Conservation (phyloP, 2,113 vertebrate genomes). For the Etheostoma spectabile region DNA sequence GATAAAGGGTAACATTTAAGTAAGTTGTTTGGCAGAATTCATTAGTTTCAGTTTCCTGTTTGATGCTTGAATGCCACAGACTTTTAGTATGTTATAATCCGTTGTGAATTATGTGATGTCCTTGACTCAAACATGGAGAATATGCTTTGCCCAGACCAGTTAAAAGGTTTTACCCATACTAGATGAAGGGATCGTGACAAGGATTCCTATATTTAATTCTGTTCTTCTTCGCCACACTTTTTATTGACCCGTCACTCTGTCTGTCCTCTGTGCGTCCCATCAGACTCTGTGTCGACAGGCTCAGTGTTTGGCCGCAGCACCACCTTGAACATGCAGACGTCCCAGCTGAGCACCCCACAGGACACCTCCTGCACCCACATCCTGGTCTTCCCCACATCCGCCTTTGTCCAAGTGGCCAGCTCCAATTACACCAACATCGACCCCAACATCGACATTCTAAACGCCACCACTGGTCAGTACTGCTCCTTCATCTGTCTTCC, state of each 20-base stretch:
- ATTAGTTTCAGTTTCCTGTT: neutral
- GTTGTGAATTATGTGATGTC: neutral
- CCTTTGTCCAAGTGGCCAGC: conserved; percentile 93
- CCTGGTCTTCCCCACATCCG: conserved; percentile 97
- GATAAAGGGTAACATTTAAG: neutral
- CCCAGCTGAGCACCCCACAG: conserved; percentile 96
- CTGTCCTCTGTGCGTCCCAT: conserved; percentile 10
- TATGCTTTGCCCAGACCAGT: neutral
- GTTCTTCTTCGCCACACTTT: neutral
- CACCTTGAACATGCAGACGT: conserved; percentile 96
- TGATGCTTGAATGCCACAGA: neutral
- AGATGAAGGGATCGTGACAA: neutral
- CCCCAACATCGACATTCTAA: conserved; percentile 92
- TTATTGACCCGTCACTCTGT: conserved; percentile 5
- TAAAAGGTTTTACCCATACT: neutral
- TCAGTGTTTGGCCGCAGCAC: conserved; percentile 98
- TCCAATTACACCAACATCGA: conserved; percentile 90
- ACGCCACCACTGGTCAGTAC: conserved; percentile 91
- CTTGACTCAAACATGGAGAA: neutral
- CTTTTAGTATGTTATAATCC: neutral
- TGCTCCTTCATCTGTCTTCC: neutral
- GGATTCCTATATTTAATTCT: neutral
- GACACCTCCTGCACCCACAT: conserved; percentile 98
- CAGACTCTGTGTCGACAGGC: conserved; percentile 95
- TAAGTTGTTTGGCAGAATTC: neutral